Conservation (phyloP, 2,113 vertebrate genomes). For the Sylvicapra grimmia region DNA sequence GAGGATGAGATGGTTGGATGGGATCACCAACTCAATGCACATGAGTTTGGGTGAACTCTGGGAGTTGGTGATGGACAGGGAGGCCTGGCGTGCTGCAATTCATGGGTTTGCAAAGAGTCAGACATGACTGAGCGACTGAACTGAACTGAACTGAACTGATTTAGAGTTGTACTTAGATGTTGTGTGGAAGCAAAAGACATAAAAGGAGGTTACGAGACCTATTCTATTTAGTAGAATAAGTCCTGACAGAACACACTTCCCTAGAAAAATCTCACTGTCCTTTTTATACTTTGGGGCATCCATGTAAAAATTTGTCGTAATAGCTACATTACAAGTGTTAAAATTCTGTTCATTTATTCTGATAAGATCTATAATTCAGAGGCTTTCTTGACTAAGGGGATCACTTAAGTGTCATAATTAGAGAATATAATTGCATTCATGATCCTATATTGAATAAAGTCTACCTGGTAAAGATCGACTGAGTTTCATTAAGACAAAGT, state of each 20-base stretch:
- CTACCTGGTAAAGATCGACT: constrained; percentile 24
- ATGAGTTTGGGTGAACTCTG: too few species aligned
- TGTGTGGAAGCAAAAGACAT: not conserved
- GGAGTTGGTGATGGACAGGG: too few species aligned
- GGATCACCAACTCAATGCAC: too few species aligned
- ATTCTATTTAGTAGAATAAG: not conserved
- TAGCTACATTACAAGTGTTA: not conserved
- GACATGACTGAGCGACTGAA: too few species aligned
- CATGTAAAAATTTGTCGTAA: not conserved
- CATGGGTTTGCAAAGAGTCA: too few species aligned
- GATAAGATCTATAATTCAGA: constrained; percentile 7
- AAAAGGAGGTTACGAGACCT: not conserved
- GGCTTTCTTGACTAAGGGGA: not conserved
- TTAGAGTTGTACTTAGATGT: not conserved
- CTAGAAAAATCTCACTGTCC: not conserved
- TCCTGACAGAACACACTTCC: not conserved
- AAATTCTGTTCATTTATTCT: constrained; percentile 17
- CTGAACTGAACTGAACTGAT: too few species aligned
- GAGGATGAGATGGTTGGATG: too few species aligned
- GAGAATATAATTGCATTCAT: constrained; percentile 30
- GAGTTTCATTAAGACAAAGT: constrained; percentile 58
- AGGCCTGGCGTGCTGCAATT: too few species aligned
- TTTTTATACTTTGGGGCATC: not conserved
- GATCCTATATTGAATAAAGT: constrained; percentile 39
- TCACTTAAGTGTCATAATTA: constrained; percentile 5